Evolutionary conservation across 2,888 invertebrate species (phyloP).

Genomic region (Nebria brevicollis): DNA sequence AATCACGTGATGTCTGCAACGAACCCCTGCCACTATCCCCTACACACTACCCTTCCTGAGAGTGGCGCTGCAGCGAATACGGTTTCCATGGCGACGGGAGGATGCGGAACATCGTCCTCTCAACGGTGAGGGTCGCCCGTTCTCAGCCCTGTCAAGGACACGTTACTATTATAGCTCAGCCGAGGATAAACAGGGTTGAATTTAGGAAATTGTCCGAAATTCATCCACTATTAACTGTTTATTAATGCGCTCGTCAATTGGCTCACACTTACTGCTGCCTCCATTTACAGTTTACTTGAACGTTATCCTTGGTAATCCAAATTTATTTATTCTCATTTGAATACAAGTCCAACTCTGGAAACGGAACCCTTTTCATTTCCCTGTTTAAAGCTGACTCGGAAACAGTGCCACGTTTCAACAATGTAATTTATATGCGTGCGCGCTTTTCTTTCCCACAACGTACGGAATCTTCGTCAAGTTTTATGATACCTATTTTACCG

Average conservation of each 20-base stretch:
- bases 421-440: constrained; percentile 64
- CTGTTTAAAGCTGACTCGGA: constrained; percentile 42
- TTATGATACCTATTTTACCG: background rate
- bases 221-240: background rate
- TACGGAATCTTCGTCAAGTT: constrained; percentile 9
- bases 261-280: too few relatives aligned
- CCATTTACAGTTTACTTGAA: too few relatives aligned
- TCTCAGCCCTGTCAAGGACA: background rate
- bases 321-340: too few relatives aligned
- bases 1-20: constrained; percentile 56
- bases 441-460: background rate
- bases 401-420: constrained; percentile 61
- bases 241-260: too few relatives aligned
- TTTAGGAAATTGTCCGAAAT: background rate
- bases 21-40: constrained; percentile 17
- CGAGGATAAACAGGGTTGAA: constrained; percentile 49
- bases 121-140: background rate
- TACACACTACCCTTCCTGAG: background rate
- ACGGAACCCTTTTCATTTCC: background rate
- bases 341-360: background rate
- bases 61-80: constrained; percentile 48
- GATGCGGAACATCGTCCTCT: constrained; percentile 64
- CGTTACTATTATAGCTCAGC: background rate
- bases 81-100: constrained; percentile 56
- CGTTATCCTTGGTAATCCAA: too few relatives aligned